Evolutionary conservation across 1,140 invertebrate species (phyloP).

Genomic region (Aphaenogaster floridana): DNA sequence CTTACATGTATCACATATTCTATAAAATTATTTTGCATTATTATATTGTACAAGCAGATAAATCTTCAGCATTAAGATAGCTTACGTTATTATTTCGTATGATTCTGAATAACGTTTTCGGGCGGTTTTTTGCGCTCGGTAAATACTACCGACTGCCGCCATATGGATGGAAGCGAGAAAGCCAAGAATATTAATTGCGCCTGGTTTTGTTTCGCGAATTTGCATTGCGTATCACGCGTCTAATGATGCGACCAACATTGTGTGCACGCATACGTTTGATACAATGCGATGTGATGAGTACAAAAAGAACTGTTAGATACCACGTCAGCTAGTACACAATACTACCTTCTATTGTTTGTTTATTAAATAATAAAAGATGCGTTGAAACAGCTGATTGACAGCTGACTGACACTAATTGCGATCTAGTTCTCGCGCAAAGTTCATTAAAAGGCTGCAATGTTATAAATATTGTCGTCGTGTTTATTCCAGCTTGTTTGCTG

Average conservation of each 20-base stretch:
- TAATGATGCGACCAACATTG: not conserved
- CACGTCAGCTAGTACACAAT: not conserved
- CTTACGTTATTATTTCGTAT: too few relatives aligned
- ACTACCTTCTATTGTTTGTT: not conserved
- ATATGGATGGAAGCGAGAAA: too few relatives aligned
- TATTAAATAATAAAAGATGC: not conserved
- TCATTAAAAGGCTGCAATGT: not conserved
- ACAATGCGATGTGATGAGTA: not conserved
- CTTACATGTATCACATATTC: too few relatives aligned
- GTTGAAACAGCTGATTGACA: not conserved
- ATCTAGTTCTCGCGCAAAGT: not conserved
- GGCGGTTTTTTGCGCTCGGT: too few relatives aligned
- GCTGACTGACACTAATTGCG: not conserved
- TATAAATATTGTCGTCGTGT: not conserved
- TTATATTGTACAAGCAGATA: too few relatives aligned
- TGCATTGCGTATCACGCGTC: not conserved
- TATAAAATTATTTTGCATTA: too few relatives aligned
- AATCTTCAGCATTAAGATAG: too few relatives aligned
- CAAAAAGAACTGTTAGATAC: not conserved
- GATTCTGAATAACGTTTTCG: too few relatives aligned
- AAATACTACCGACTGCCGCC: too few relatives aligned
- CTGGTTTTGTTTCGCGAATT: conserved; percentile 30
- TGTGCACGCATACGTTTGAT: not conserved
- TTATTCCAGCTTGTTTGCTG: not conserved
- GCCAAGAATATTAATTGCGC: too few relatives aligned